Percentiles rank a stretch among this genome's conserved stretches.
phyloP scores from a whole-genome alignment of 92 coral and sea anemone genomes.

The Epizoanthus fatuus region DNA sequence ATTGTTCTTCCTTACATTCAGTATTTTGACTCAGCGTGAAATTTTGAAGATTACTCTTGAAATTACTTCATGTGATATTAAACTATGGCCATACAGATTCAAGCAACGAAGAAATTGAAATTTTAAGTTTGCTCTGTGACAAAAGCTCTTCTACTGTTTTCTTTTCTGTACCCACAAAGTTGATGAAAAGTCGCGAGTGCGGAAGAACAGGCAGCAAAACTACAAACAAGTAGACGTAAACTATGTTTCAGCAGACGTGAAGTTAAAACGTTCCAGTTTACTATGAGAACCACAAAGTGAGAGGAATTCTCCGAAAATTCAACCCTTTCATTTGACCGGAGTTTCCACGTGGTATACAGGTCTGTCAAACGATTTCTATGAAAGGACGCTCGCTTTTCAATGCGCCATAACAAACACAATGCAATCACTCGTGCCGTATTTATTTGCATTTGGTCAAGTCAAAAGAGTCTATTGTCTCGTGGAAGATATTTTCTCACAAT shows the following conservation, averaged over 20 bases:
- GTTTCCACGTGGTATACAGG: slow-evolving; percentile 36
- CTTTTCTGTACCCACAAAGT: neutral
- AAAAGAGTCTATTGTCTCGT: slow-evolving; percentile 37
- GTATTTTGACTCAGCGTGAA: too few relatives aligned
- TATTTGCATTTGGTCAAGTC: slow-evolving; percentile 50
- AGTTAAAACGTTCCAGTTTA: neutral
- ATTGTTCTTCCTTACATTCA: too few relatives aligned
- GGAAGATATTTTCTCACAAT: slow-evolving; percentile 27
- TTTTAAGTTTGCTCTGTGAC: neutral
- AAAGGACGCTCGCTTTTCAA: slow-evolving; percentile 36
- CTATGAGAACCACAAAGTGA: neutral
- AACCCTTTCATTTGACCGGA: neutral
- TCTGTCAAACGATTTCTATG: slow-evolving; percentile 8
- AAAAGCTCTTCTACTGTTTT: slow-evolving; percentile 10
- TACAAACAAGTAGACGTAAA: neutral
- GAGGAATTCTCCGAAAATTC: neutral
- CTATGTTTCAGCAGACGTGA: neutral
- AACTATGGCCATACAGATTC: too few relatives aligned
- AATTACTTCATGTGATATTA: too few relatives aligned
- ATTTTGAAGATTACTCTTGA: too few relatives aligned
- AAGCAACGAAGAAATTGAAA: neutral
- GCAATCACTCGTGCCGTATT: slow-evolving; percentile 36
- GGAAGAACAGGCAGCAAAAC: slow-evolving; percentile 6
- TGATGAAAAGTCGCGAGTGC: slow-evolving; percentile 5
- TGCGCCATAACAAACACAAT: slow-evolving; percentile 23